Evolutionary conservation across 2,113 vertebrate species (phyloP).

Genomic region (Camelus dromedarius): DNA sequence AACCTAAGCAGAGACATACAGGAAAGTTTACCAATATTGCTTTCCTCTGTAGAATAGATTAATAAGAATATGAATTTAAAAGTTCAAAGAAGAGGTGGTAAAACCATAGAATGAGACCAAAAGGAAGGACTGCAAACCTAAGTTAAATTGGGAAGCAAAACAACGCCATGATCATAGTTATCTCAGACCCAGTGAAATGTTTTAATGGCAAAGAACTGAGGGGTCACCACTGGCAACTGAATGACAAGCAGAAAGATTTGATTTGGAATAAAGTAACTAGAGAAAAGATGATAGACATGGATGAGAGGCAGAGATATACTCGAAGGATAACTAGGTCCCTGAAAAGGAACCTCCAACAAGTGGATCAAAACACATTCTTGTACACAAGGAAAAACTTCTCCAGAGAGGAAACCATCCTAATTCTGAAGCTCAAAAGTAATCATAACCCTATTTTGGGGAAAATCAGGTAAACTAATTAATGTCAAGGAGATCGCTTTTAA

Average conservation of each 20-base stretch:
- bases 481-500: neutral
- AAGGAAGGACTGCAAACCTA: neutral
- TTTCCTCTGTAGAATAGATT: neutral
- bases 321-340: neutral
- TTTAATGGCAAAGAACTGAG: neutral
- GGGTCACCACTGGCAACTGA: neutral
- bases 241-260: neutral
- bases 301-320: neutral
- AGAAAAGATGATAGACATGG: neutral
- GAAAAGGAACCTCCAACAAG: neutral
- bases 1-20: neutral
- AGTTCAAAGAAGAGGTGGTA: neutral
- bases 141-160: neutral
- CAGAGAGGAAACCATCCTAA: neutral
- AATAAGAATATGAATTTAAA: neutral
- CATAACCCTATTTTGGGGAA: neutral
- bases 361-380: neutral
- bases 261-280: neutral
- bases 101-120: neutral
- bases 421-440: neutral
- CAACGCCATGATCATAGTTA: accelerated
- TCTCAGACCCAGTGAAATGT: neutral
- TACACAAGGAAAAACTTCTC: neutral
- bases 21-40: neutral
- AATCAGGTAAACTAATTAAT: neutral